Conservation (phyloP, 2,113 vertebrate species). For the Todiramphus saurophagus region DNA sequence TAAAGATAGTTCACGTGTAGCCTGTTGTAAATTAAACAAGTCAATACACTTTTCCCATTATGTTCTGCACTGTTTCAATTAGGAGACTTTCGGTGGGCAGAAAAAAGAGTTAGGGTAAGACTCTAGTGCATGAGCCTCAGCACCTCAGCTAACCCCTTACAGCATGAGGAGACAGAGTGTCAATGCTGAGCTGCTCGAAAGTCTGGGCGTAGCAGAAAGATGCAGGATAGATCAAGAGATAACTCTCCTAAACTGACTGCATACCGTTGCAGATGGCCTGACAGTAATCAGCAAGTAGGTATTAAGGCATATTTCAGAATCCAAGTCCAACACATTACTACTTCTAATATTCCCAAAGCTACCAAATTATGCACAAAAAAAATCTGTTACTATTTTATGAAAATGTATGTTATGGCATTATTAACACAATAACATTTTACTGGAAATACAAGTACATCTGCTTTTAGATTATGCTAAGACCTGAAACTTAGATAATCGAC, state of each 20-base stretch:
- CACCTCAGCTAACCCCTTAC: not conserved
- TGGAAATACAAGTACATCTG: not conserved
- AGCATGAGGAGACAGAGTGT: not conserved
- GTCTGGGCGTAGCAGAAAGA: not conserved
- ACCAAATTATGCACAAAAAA: not conserved
- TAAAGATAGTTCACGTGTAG: constrained; percentile 48
- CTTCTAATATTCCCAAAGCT: not conserved
- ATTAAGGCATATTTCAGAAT: not conserved
- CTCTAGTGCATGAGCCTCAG: not conserved
- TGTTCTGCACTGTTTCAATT: constrained; percentile 27
- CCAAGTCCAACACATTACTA: not conserved
- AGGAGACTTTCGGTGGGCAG: constrained; percentile 2
- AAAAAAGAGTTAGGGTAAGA: not conserved
- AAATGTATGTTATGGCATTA: not conserved
- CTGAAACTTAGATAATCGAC: not conserved
- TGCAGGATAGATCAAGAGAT: not conserved
- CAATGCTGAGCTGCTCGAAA: not conserved
- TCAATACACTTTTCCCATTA: constrained; percentile 30
- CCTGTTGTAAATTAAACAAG: constrained; percentile 57
- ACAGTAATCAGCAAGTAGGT: constrained; percentile 1
- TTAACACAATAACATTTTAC: not conserved
- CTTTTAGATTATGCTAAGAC: not conserved
- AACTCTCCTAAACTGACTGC: not conserved
- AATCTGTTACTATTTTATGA: not conserved
- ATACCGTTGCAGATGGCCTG: not conserved